These are phyloP conservation scores for Nebria salina DNA, from an alignment of 2,888 invertebrate genomes.

Conservation along the genomic window DNA sequence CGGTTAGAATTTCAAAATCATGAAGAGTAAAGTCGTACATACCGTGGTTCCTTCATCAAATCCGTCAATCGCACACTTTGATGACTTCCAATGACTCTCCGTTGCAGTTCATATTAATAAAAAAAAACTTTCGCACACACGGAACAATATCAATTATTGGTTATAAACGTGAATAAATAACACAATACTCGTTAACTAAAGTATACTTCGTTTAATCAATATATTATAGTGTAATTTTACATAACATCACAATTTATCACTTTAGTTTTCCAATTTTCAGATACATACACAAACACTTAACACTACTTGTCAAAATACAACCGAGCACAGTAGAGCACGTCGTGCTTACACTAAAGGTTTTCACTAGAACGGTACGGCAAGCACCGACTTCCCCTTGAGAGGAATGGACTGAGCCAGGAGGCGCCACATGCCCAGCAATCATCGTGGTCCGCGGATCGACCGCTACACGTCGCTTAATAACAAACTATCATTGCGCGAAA, in stretches of 20 bases:
- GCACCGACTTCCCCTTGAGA: constrained; percentile 24
- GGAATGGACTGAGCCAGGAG: constrained; percentile 43
- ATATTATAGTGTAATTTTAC: constrained; percentile 21
- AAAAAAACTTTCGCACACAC: constrained; percentile 33
- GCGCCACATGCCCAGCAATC: constrained; percentile 28
- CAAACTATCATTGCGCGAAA: neutral
- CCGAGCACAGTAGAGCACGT: constrained; percentile 39
- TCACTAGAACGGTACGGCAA: constrained; percentile 29
- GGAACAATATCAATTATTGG: constrained; percentile 6
- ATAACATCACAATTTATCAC: constrained; percentile 19
- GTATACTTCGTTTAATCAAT: constrained; percentile 11
- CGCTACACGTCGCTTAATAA: constrained; percentile 19
- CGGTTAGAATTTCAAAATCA: neutral
- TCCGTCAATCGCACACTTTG: constrained; percentile 34
- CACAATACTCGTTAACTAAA: constrained; percentile 18
- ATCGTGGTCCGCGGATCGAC: constrained; percentile 2
- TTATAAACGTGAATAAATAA: constrained; percentile 13
- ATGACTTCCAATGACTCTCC: constrained; percentile 27
- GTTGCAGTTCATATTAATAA: constrained; percentile 32
- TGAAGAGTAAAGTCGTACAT: constrained; percentile 17
- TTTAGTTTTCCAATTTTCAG: neutral
- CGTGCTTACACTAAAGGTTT: constrained; percentile 40
- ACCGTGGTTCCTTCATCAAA: constrained; percentile 42
- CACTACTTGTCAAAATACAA: constrained; percentile 43
- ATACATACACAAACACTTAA: constrained; percentile 28